These are phyloP conservation scores for Campoletis sonorensis DNA, from an alignment of 1,140 invertebrate genomes.

Conservation along the genomic window DNA sequence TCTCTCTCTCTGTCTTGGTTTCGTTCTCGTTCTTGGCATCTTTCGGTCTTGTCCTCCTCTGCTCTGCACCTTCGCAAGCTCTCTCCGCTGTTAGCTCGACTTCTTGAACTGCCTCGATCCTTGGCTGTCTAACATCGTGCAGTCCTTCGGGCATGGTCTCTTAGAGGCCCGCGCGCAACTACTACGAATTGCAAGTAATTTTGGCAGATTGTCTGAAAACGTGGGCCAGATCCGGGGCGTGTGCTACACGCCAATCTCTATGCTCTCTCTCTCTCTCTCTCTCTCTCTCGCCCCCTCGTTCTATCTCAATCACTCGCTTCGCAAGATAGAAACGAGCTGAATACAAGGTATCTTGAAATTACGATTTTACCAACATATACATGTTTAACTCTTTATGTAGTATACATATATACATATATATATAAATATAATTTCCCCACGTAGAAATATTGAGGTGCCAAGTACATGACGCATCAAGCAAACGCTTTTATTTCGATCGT, in stretches of 20 bases:
- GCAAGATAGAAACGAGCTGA: constrained; percentile 18
- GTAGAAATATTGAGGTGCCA: background rate
- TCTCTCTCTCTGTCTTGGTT: constrained; percentile 8
- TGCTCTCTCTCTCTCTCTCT: background rate
- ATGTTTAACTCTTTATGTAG: background rate
- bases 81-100: background rate
- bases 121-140: background rate
- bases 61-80: background rate
- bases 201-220: constrained; percentile 33
- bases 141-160: constrained; percentile 32
- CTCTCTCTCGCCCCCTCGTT: background rate
- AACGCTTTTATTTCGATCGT: background rate
- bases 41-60: background rate
- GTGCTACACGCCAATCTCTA: background rate
- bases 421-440: too few relatives aligned
- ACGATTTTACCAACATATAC: background rate
- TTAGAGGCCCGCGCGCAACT: background rate
- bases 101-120: constrained; percentile 16
- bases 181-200: constrained; percentile 38
- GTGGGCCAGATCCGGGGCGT: constrained; percentile 4
- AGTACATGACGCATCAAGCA: background rate
- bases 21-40: constrained; percentile 20
- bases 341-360: background rate
- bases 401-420: background rate
- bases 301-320: background rate